Evolutionary conservation across 2,113 vertebrate species (phyloP), one percentile per base, ranked within the genome.

Genomic region (Chaetorhynchus papuensis): DNA sequence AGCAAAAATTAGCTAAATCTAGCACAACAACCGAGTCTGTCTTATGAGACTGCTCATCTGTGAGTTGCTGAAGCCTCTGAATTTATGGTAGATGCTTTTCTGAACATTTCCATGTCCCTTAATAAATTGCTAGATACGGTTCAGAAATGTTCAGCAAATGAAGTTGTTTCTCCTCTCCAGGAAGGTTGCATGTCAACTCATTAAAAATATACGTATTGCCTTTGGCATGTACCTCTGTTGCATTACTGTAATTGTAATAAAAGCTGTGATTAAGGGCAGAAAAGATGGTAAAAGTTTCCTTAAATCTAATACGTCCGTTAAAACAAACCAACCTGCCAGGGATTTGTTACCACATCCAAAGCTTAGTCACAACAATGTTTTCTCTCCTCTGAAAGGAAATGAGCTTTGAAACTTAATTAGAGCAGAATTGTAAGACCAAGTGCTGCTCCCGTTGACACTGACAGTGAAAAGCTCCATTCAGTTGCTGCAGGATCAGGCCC

Each of bases 321-420:
- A 96, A 96, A 97, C 93, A 97, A 94, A 90, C 89, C 84, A 91
- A 96, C 87, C 89, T 97, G 97, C 97, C 97, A 97, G 95, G 96
- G 96, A 95, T 96, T 96, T 90, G 93, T 97, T 97, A 89, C 97
- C 71, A 94, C 91, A 96, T 97, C 97, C 95, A 93, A 91, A 95
- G 84, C 92, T 97, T 97, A 97, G 96, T 97, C 97, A 97, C 96
- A 96, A 97, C 96, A 96, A 96, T 96, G 96, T 97, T 97, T 97
- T 97, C 92, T 97, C 93, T 97, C 77, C 83, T 94, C 85, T 95
- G 71, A 76, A 95, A 97, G 96, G 96, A 97, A 97, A 97, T 97
- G 93, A 95, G 95, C 94, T 95, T 94, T 94, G 91, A 97, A 97
- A 92, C 39, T 90, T 96, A 94, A 94, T 96, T 97, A 96, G 44